Base-by-base conservation (phyloP, 2,113 vertebrate genomes). In the Campylomormyrus tamandua region DNA sequence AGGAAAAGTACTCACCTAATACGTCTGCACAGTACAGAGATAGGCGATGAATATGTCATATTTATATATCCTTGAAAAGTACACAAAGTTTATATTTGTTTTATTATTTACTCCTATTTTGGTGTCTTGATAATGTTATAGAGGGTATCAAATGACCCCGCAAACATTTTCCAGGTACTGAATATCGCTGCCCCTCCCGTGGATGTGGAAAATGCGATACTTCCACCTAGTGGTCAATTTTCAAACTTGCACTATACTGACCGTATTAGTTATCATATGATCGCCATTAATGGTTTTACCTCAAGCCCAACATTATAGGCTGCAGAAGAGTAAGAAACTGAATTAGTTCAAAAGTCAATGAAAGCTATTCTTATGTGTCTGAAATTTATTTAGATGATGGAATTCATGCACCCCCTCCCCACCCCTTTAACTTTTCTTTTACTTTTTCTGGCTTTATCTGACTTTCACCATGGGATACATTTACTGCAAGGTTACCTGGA, bases 191-290 rank as follows among this genome's bases (percentile, higher is more conserved):
- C 9, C 49, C 24, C 35, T 48, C 53, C 89, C 24, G 58, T 88
- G 21, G 35, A 80, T 42, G n/a, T 48, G 49, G 74, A 35, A 80
- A 83, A 87, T 89, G 62, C 91, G 90, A 87, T 90, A 89, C 91
- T 92, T 91, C 92, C 92, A 84, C 91, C 85, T 66, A 86, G 90
- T 92, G 92, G 90, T 87, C 48, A 39, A 21, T 11, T 87, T 4
- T 35, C 2, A 21, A 87, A 88, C 83, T n/a, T 19, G n/a, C 27
- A 77, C 49, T 53, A 19, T 27, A 66, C 2, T 46, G 80, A 17
- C 21, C 80, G 9, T 42, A 19, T 42, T 42, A 80, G 17, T 70
- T 80, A 19, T 42, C 35, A 80, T 39, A 77, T 77, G 35, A 35
- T 39, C 35, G 31, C 13, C 31, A 21, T 19, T 17, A 80, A 42